These are phyloP conservation scores for Ophonus ardosiacus DNA, from an alignment of 2,888 invertebrate genomes.

Conservation along the genomic window DNA sequence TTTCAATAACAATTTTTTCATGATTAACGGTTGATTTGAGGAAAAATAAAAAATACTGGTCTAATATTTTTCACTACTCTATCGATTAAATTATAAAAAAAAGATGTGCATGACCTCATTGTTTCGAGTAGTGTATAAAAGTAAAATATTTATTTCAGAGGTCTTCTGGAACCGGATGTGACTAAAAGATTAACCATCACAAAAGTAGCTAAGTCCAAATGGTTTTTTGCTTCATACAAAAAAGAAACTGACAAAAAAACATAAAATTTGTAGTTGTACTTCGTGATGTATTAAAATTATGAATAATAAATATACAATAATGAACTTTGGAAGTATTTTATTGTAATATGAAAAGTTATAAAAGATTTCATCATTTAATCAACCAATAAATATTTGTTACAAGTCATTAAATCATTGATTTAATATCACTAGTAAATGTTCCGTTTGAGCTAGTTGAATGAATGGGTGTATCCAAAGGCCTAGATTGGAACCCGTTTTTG, in stretches of 20 bases:
- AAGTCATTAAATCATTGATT: neutral
- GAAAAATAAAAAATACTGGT: too few relatives aligned
- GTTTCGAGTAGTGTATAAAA: too few relatives aligned
- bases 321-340: neutral
- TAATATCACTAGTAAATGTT: neutral
- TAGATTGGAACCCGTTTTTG: constrained; percentile 78
- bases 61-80: too few relatives aligned
- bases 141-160: constrained; percentile 69
- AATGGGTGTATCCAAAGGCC: constrained; percentile 67
- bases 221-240: constrained; percentile 69
- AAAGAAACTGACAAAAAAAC: neutral
- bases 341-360: constrained; percentile 8
- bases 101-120: too few relatives aligned
- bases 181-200: constrained; percentile 75
- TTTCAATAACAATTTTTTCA: too few relatives aligned
- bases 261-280: neutral
- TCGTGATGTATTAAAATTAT: constrained; percentile 3
- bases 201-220: constrained; percentile 72
- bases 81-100: too few relatives aligned
- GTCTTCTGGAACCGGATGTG: constrained; percentile 78
- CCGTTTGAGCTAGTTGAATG: neutral
- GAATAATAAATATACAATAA: neutral
- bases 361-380: neutral
- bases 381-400: neutral
- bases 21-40: too few relatives aligned